Evolutionary conservation across 2,888 invertebrate species (phyloP).

Genomic region (Coenonympha arcania): DNA sequence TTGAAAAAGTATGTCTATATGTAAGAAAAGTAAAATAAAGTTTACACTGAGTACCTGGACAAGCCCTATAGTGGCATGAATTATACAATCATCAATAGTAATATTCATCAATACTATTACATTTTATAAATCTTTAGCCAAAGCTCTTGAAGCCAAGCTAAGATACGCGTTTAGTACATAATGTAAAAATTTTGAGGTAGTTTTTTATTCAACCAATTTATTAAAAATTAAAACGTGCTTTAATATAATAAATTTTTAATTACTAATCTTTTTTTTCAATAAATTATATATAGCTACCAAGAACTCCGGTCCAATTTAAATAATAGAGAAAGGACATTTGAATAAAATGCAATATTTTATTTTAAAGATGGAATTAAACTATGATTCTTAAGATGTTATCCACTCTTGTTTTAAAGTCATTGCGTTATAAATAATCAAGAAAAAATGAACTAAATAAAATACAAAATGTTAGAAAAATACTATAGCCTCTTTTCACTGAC

Average conservation of each 20-base stretch:
- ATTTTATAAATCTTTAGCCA: slow-evolving; percentile 1
- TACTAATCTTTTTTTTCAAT: too few relatives aligned
- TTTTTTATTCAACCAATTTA: slow-evolving; percentile 29
- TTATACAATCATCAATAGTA: neutral
- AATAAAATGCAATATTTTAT: too few relatives aligned
- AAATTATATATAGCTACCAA: slow-evolving; percentile 5
- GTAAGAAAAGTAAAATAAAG: too few relatives aligned
- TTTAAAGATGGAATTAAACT: too few relatives aligned
- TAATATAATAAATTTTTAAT: too few relatives aligned
- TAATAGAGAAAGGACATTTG: too few relatives aligned
- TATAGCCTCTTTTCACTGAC: slow-evolving; percentile 22
- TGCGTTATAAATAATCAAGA: neutral
- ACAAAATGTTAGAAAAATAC: slow-evolving; percentile 18
- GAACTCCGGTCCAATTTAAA: slow-evolving; percentile 10
- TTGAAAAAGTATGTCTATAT: too few relatives aligned
- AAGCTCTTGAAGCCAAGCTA: neutral
- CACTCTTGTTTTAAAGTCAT: too few relatives aligned
- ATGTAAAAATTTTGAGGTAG: slow-evolving; percentile 39
- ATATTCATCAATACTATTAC: neutral
- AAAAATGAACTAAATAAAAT: slow-evolving; percentile 2
- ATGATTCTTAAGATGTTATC: too few relatives aligned
- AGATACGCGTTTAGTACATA: slow-evolving; percentile 11
- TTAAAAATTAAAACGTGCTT: too few relatives aligned
- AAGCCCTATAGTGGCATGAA: too few relatives aligned
- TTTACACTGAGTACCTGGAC: too few relatives aligned